Conservation (phyloP, 2,888 invertebrate species). For the Pammene fasciana region DNA sequence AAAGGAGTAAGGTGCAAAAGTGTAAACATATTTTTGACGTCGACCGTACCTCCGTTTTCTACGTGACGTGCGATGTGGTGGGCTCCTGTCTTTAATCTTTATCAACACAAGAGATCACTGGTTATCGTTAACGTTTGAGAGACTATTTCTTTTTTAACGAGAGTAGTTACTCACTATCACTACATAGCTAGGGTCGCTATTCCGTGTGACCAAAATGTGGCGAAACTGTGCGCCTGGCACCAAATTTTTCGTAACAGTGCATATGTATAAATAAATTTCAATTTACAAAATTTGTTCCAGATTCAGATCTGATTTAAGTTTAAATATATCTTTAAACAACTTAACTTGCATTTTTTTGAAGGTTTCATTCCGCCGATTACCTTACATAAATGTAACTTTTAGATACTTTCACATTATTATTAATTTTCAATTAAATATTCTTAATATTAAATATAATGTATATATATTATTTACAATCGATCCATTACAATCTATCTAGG, state of each 20-base stretch:
- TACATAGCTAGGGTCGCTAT: no score
- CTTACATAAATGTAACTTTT: not conserved
- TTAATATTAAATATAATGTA: slow-evolving; percentile 16
- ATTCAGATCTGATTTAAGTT: not conserved
- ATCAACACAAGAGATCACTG: no score
- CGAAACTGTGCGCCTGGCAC: no score
- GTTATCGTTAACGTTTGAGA: no score
- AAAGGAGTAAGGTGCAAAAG: no score
- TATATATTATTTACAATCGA: slow-evolving; percentile 50
- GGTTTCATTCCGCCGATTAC: not conserved
- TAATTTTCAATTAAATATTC: slow-evolving; percentile 8
- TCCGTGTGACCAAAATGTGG: no score
- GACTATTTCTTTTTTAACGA: no score
- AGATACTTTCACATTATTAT: slow-evolving; percentile 11
- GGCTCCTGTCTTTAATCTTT: no score
- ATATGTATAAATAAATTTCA: not conserved
- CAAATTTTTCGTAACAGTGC: not conserved
- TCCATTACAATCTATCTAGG: slow-evolving; percentile 45
- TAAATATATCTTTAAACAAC: not conserved
- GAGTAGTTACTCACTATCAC: no score
- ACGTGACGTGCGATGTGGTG: no score
- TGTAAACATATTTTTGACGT: no score
- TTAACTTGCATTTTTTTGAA: slow-evolving; percentile 6
- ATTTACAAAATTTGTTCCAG: not conserved
- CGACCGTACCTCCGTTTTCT: no score